phyloP scores from a whole-genome alignment of 2,113 vertebrate species.

The Willisornis vidua region DNA sequence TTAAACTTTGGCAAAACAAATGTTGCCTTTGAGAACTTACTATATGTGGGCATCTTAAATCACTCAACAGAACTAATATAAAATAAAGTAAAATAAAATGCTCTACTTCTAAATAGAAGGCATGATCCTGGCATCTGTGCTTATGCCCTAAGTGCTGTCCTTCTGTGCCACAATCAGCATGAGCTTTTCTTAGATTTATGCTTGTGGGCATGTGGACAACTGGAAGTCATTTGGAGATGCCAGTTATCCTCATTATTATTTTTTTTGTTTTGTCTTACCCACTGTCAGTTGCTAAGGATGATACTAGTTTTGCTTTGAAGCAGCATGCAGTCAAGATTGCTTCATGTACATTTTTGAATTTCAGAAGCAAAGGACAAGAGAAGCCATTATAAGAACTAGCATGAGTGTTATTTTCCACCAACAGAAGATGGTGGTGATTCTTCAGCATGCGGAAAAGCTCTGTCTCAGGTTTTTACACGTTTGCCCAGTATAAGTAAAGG shows the following conservation, averaged over 20 bases:
- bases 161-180: constrained; percentile 54
- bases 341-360: not conserved
- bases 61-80: not conserved
- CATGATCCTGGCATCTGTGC: constrained; percentile 63
- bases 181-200: constrained; percentile 65
- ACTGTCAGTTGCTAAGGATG: not conserved
- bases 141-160: constrained; percentile 56
- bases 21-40: constrained; percentile 36
- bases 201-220: constrained; percentile 54
- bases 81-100: constrained; percentile 39
- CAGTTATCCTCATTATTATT: constrained; percentile 34
- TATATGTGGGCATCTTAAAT: constrained; percentile 52
- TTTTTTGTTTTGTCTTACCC: constrained; percentile 1
- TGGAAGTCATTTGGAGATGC: constrained; percentile 60
- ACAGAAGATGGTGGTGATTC: not conserved
- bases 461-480: not conserved
- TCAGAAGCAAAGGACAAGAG: not conserved
- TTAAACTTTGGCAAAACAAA: constrained; percentile 60
- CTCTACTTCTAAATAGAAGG: constrained; percentile 42
- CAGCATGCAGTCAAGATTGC: not conserved
- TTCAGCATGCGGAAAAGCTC: not conserved
- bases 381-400: not conserved
- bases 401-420: not conserved
- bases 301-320: not conserved
- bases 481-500: not conserved